Conservation (phyloP, 1,140 invertebrate species). For the Drosophila carrolli region DNA sequence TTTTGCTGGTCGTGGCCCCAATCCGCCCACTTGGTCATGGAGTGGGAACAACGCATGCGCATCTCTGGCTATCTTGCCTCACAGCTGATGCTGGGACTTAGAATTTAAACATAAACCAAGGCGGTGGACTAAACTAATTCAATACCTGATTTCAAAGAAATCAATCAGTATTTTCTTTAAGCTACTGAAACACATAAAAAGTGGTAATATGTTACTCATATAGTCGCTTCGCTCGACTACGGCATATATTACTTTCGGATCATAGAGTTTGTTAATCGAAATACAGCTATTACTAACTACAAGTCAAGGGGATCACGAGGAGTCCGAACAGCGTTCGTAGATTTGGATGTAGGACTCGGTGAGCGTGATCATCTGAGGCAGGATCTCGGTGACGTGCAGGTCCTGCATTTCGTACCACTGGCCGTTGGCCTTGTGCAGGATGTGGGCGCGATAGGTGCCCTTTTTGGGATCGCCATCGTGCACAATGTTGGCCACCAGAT, state of each 20-base stretch:
- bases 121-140: background rate
- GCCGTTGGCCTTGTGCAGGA: constrained; percentile 96
- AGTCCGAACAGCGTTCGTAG: constrained; percentile 86
- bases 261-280: background rate
- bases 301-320: constrained; percentile 23
- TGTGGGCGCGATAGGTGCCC: constrained; percentile 97
- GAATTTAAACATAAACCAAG: background rate
- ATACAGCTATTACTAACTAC: background rate
- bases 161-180: background rate
- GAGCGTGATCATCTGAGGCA: constrained; percentile 99
- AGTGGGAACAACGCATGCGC: constrained; percentile 29
- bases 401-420: constrained; percentile 99
- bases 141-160: background rate
- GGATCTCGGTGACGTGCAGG: constrained; percentile 98
- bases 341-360: constrained; percentile 99
- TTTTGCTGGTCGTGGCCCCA: constrained; percentile 35
- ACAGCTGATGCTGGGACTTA: constrained; percentile 44
- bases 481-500: constrained; percentile 98
- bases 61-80: background rate
- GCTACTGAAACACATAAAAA: background rate
- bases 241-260: constrained; percentile 3
- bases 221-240: constrained; percentile 10
- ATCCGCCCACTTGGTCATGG: constrained; percentile 8
- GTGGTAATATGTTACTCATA: background rate
- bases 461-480: constrained; percentile 98